A percentile compares a stretch with the other conserved stretches of the same genome.
These are phyloP conservation scores for Axinella damicornis DNA, from an alignment of 37 sponge, comb jelly and placozoan genomes.

Conservation along the genomic window DNA sequence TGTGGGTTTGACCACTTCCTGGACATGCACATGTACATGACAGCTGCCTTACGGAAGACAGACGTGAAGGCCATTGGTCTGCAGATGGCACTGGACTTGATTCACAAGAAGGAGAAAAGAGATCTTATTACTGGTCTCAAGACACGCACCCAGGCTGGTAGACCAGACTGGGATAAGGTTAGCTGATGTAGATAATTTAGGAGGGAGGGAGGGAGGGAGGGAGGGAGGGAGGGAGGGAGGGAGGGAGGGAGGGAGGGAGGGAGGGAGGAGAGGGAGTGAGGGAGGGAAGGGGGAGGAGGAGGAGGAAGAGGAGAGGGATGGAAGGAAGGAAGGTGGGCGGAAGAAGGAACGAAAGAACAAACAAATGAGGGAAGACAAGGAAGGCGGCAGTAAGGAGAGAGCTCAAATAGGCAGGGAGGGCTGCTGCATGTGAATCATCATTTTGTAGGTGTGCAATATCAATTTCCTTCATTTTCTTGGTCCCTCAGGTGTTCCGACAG, in stretches of 20 bases:
- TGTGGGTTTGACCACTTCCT: constrained; percentile 82
- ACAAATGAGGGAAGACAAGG: too few relatives aligned
- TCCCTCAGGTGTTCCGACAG: constrained; percentile 73
- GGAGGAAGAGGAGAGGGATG: not conserved
- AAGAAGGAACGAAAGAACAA: too few relatives aligned
- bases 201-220: too few relatives aligned
- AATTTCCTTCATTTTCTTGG: too few relatives aligned
- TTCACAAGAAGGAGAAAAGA: constrained; percentile 90
- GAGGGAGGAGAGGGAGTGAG: not conserved
- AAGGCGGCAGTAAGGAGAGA: too few relatives aligned
- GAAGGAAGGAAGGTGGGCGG: not conserved
- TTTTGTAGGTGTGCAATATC: too few relatives aligned
- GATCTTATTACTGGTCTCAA: constrained; percentile 91
- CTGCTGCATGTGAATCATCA: too few relatives aligned
- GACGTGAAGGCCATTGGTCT: constrained; percentile 95
- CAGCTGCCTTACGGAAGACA: constrained; percentile 86
- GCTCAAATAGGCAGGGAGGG: too few relatives aligned
- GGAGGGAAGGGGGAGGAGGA: not conserved
- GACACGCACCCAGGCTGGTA: constrained; percentile 87
- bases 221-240: not conserved
- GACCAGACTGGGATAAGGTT: constrained; percentile 91
- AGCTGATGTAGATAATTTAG: not conserved
- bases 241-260: not conserved
- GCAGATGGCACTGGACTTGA: constrained; percentile 92
- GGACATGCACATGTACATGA: constrained; percentile 97